Percentiles rank a stretch among this genome's conserved stretches.
These are phyloP conservation scores for Timema cristinae DNA, from an alignment of 2,888 invertebrate genomes.

Conservation along the genomic window DNA sequence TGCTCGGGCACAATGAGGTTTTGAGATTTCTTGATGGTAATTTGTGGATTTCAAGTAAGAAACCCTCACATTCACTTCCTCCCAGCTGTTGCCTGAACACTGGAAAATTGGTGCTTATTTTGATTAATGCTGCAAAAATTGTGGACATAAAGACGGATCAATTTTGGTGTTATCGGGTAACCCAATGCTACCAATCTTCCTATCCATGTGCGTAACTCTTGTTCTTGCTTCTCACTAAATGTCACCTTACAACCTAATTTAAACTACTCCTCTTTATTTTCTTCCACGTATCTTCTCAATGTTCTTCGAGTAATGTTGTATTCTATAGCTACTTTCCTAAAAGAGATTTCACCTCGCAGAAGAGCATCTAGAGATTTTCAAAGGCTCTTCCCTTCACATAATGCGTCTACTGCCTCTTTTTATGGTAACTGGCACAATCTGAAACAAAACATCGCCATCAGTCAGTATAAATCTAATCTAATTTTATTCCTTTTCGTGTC, in stretches of 20 bases:
- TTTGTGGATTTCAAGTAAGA: not conserved
- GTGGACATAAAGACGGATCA: constrained; percentile 3
- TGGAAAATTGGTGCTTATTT: not conserved
- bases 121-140: not conserved
- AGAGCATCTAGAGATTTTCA: not conserved
- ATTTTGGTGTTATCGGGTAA: constrained; percentile 6
- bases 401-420: not conserved
- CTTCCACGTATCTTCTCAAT: constrained; percentile 3
- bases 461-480: not conserved
- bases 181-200: not conserved
- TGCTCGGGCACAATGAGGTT: too few relatives aligned
- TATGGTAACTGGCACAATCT: constrained; percentile 7
- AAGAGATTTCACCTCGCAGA: not conserved
- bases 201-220: not conserved
- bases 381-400: not conserved
- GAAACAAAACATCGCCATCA: not conserved
- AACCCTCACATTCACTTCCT: not conserved
- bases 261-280: not conserved
- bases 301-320: constrained; percentile 6
- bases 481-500: not conserved
- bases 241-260: too few relatives aligned
- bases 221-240: not conserved
- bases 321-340: constrained; percentile 1
- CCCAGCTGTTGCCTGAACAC: constrained; percentile 4
- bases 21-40: too few relatives aligned